A percentile compares a stretch with the other conserved stretches of the same genome.
Conservation (phyloP, 2,113 vertebrate genomes). For the Stomatorhinus ivindoensis region DNA sequence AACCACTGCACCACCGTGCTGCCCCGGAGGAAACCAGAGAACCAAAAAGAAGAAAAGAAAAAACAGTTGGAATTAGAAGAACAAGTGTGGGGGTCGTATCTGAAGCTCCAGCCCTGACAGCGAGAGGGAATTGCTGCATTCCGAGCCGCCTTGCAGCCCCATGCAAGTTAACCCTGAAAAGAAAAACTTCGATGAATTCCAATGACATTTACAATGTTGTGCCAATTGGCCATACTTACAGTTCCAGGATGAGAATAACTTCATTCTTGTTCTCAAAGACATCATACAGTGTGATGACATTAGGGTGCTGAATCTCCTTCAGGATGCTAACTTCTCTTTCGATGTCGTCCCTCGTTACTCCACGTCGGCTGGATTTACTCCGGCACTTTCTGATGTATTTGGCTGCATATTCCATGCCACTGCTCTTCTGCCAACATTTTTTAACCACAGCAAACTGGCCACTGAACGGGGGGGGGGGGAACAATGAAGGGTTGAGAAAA, state of each 20-base stretch:
- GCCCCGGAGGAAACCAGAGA: not conserved
- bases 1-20: too few species aligned
- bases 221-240: slow-evolving; percentile 68
- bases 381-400: slow-evolving; percentile 96
- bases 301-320: slow-evolving; percentile 89
- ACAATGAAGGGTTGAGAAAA: too few species aligned
- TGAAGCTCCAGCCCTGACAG: not conserved
- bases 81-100: not conserved
- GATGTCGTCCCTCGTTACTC: slow-evolving; percentile 87
- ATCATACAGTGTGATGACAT: slow-evolving; percentile 85
- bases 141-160: not conserved
- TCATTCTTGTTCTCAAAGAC: slow-evolving; percentile 93
- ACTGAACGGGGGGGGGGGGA: slow-evolving; percentile 43
- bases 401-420: slow-evolving; percentile 76
- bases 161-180: not conserved
- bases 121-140: not conserved
- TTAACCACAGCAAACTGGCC: slow-evolving; percentile 93
- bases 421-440: slow-evolving; percentile 80
- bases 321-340: slow-evolving; percentile 92
- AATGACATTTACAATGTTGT: not conserved
- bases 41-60: not conserved
- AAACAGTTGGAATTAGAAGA: not conserved
- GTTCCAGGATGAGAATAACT: slow-evolving; percentile 94
- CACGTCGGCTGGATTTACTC: slow-evolving; percentile 84
- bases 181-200: not conserved